Conservation (phyloP, 2,113 vertebrate genomes). For the Prochilodus magdalenae region DNA sequence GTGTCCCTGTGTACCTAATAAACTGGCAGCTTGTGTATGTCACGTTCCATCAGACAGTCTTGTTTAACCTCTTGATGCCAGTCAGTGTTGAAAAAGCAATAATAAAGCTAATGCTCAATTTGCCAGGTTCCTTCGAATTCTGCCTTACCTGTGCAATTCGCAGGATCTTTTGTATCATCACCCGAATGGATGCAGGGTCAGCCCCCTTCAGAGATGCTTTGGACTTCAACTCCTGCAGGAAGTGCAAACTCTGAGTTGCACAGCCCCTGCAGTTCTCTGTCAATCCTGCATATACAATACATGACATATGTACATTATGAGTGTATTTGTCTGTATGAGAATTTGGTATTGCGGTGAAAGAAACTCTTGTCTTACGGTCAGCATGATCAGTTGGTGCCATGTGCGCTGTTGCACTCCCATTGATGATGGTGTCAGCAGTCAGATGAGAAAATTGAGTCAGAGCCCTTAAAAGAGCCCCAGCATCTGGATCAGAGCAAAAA, state of each 20-base stretch:
- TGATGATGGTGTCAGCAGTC: constrained; percentile 86
- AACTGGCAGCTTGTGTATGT: too few species aligned
- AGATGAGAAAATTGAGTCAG: constrained; percentile 91
- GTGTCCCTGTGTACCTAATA: too few species aligned
- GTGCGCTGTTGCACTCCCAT: constrained; percentile 89
- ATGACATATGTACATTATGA: not conserved
- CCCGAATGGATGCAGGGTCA: constrained; percentile 72
- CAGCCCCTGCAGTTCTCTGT: constrained; percentile 85
- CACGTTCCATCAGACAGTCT: too few species aligned
- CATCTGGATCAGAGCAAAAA: constrained; percentile 83
- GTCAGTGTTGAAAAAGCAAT: not conserved
- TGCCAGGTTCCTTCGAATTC: too few species aligned
- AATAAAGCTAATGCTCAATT: not conserved
- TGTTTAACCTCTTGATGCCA: too few species aligned
- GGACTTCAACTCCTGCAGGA: constrained; percentile 82
- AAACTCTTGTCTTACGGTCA: constrained; percentile 82
- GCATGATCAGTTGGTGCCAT: constrained; percentile 90
- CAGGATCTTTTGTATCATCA: constrained; percentile 79
- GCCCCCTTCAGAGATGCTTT: constrained; percentile 75
- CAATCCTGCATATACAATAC: constrained; percentile 75
- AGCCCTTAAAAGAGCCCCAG: constrained; percentile 83
- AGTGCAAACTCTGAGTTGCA: constrained; percentile 80
- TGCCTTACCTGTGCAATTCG: constrained; percentile 84
- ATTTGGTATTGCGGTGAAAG: not conserved
- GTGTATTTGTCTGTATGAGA: not conserved